These are phyloP conservation scores for Callocephalon fimbriatum DNA, from an alignment of 2,113 vertebrate genomes.

Conservation along the genomic window DNA sequence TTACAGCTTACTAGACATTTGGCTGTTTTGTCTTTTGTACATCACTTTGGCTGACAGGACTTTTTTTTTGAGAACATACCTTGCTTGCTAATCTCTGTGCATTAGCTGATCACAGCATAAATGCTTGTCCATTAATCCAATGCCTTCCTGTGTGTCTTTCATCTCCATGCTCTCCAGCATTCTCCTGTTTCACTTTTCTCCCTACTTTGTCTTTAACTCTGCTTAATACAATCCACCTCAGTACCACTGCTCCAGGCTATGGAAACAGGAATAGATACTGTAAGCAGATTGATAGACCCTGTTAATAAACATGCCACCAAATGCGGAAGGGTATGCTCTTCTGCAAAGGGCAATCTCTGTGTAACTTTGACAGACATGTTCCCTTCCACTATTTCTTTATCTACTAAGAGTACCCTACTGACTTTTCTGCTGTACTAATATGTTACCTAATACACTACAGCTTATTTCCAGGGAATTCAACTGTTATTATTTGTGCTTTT, in stretches of 20 bases:
- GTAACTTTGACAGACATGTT: background rate
- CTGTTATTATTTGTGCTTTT: background rate
- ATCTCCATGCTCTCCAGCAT: background rate
- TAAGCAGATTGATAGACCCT: background rate
- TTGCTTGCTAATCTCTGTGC: constrained; percentile 43
- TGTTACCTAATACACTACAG: background rate
- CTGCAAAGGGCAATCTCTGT: background rate
- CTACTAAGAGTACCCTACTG: background rate
- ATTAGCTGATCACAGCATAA: constrained; percentile 60
- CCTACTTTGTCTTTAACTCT: constrained; percentile 5
- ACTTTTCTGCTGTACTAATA: background rate
- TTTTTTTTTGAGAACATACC: background rate
- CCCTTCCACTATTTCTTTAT: background rate
- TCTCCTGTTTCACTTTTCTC: constrained; percentile 56
- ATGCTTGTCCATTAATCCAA: constrained; percentile 49
- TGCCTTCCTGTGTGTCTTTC: constrained; percentile 59
- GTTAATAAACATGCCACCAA: background rate
- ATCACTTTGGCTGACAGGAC: constrained; percentile 37
- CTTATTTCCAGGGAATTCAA: background rate
- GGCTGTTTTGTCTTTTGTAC: constrained; percentile 18
- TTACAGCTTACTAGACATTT: constrained; percentile 48
- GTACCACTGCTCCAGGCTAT: background rate
- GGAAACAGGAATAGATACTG: background rate
- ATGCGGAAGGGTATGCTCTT: background rate
- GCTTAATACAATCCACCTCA: background rate